Conservation (phyloP, 2,797 vertebrate genomes). For the Coreius guichenoti region DNA sequence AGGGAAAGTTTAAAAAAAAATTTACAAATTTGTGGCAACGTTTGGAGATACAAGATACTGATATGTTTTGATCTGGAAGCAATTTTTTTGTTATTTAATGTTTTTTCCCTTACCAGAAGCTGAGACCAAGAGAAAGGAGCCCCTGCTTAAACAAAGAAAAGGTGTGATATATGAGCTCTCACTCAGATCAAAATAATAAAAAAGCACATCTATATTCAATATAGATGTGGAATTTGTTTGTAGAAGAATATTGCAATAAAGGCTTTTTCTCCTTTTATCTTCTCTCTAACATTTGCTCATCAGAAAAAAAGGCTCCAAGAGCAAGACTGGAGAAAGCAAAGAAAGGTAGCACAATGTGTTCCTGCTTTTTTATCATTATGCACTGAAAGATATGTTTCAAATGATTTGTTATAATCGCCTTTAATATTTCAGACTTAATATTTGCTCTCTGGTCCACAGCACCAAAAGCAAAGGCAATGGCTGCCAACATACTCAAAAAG, state of each 20-base stretch:
- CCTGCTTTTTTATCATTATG: background rate
- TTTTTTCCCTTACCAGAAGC: constrained; percentile 32
- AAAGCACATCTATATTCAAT: background rate
- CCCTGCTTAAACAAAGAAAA: constrained; percentile 36
- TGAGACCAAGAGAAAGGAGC: constrained; percentile 27
- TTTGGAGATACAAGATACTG: background rate
- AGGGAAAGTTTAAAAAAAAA: background rate
- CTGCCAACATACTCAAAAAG: constrained; percentile 64
- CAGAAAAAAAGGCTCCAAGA: constrained; percentile 26
- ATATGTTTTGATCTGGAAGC: background rate
- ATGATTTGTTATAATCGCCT: background rate
- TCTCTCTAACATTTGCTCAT: background rate
- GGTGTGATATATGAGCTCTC: constrained; percentile 9
- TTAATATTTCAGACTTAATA: background rate
- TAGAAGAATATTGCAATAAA: background rate
- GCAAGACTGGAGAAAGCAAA: constrained; percentile 34
- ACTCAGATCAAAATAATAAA: background rate
- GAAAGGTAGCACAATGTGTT: constrained; percentile 40
- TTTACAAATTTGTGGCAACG: background rate
- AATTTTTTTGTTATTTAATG: background rate
- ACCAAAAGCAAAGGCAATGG: constrained; percentile 64
- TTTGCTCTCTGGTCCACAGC: constrained; percentile 44
- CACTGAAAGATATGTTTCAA: background rate
- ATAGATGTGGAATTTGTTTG: background rate
- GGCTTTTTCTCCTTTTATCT: background rate